Evolutionary conservation across 2,888 invertebrate species (phyloP), one percentile per base, ranked within the genome.

Genomic region (Hoplodrina blanda): DNA sequence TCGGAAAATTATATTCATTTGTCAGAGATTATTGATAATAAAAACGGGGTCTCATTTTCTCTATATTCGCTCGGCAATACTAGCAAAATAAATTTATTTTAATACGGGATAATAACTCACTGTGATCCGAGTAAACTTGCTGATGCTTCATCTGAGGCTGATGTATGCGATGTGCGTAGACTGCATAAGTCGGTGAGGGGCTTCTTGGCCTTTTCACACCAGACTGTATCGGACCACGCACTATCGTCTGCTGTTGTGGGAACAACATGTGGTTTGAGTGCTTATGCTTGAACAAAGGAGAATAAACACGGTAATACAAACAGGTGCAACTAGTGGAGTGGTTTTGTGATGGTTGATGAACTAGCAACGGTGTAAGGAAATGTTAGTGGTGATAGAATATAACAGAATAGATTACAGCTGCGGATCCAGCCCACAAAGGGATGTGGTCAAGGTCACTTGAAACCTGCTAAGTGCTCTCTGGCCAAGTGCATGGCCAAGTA

Each of bases 111-210:
- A 56, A 53, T 33, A 63, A 72, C 93, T 93, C 91, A 97, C 97
- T 96, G 89, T 97, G 97, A 87, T 97, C 97, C 17, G 96, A 95
- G 82, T 97, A 96, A 15, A 97, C 94, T 20, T 88, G 88, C 66
- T 96, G 96, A 67, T 95, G 96, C 77, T 96, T 96, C 91, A 95
- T 94, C 0, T 91, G 91, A 2, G 92, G 94, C 52, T 94, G 96
- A 71, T 95, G 95, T 49, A 95, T 73, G 10, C 95, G 88, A 76
- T 96, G 95, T 0, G 94, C 85, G 78, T 95, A 94, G 44, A 95
- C 83, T 1, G 95, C 91, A 77, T 96, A 96, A 0, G 96, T 96
- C 0, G 97, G 97, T 4, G 97, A 97, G 0, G 97, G 97, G 73
- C 96, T 97, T 19, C 97, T 95, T 0, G 93, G 94, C 6, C 97